Base-by-base conservation (phyloP, 2,113 vertebrate species). In the Tor tambroides region DNA sequence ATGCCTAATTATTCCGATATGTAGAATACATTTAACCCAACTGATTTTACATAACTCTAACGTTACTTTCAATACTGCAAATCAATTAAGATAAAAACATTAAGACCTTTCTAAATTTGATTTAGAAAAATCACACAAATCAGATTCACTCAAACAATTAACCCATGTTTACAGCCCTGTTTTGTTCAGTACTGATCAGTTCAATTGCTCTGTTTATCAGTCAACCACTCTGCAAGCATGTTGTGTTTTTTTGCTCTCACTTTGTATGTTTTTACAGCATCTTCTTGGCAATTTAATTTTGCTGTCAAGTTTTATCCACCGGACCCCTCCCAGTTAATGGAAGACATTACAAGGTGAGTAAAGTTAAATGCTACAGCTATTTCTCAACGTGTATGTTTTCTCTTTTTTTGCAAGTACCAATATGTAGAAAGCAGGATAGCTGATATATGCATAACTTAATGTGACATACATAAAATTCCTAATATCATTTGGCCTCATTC, bases 291-390 rank as follows among this genome's bases (percentile, higher is more conserved):
- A 91, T 98, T 99, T 10, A 94, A 96, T 84, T 99, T 98, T 83
- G 95, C 97, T 0, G 97, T 99, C 88, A 99, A 99, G 94, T 99
- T 99, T 93, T 99, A 99, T 91, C 98, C 98, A 49, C 98, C 98
- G 49, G 98, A 99, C 83, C 98, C 98, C 56, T 96, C 98, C 56
- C 98, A 98, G 93, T 97, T 99, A 88, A 99, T 95, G 4, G 98
- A 99, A 91, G 98, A 99, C 90, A 99, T 99, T 84, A 99, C 98
- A 85, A 98, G 98, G 98, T 99, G 93, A 90, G 63, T 65, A 65
- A 30, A 67, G 63, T 67, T 67, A 65, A 28, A 65, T 5, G 6
- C 12, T 15, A 65, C 26, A 59, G 21, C 19, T 21, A 23, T 21
- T 59, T 59, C 21, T 59, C 21, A 56, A 56, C 2, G 19, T 21